Evolutionary conservation across 2,888 invertebrate genomes (phyloP).

Genomic region (Fissipunctia ypsillon): DNA sequence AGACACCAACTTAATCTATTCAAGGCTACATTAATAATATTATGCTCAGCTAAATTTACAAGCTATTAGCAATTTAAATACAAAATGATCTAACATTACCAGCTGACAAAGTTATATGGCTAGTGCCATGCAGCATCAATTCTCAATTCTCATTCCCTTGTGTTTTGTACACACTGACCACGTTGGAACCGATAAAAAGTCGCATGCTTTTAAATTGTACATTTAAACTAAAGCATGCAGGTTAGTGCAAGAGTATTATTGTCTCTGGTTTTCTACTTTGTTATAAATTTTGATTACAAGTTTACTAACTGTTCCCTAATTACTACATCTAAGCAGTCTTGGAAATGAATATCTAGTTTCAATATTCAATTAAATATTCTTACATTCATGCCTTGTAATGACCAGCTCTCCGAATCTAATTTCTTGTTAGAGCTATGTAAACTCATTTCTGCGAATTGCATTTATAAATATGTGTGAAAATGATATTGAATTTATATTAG

Average conservation of each 20-base stretch:
- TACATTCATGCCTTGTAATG: not conserved
- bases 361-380: not conserved
- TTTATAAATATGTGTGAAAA: slow-evolving; percentile 13
- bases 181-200: not conserved
- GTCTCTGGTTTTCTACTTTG: not conserved
- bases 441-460: not conserved
- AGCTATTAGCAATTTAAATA: slow-evolving; percentile 69
- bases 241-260: not conserved
- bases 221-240: too few species aligned
- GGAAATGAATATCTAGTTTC: not conserved
- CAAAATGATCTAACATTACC: slow-evolving; percentile 67
- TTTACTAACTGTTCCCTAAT: not conserved
- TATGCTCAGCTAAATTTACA: slow-evolving; percentile 53
- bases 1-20: slow-evolving; percentile 8
- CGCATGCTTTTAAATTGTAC: too few species aligned
- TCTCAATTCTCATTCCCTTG: slow-evolving; percentile 41
- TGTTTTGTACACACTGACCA: slow-evolving; percentile 23
- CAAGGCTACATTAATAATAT: slow-evolving; percentile 34
- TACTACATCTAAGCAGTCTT: not conserved
- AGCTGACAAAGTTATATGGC: slow-evolving; percentile 65
- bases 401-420: not conserved
- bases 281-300: not conserved
- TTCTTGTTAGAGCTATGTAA: slow-evolving; percentile 18
- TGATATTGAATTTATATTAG: slow-evolving; percentile 14
- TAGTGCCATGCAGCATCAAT: slow-evolving; percentile 43